Conservation (phyloP, 2,113 vertebrate species). For the Sterrhoptilus dennistouni region DNA sequence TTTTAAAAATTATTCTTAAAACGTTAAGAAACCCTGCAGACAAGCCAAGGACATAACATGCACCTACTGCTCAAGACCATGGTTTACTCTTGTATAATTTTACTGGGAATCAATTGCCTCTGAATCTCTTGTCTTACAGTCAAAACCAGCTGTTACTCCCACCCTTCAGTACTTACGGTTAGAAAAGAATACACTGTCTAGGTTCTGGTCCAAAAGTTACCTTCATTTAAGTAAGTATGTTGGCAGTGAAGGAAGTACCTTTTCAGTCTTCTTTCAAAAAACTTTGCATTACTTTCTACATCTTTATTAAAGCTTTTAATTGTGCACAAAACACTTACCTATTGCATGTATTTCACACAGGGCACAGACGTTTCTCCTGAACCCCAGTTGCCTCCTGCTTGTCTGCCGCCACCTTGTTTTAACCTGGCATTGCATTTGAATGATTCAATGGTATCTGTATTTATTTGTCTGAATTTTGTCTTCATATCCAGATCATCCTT, state of each 20-base stretch:
- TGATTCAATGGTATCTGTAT: neutral
- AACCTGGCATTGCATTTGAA: neutral
- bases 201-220: neutral
- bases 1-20: neutral
- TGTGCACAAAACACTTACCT: neutral
- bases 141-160: neutral
- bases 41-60: neutral
- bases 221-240: neutral
- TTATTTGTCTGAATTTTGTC: neutral
- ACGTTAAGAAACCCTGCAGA: neutral
- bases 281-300: neutral
- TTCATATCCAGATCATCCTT: neutral
- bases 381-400: rapidly evolving
- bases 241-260: neutral
- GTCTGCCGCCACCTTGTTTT: neutral
- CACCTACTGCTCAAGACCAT: no score
- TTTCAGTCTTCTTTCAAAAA: neutral
- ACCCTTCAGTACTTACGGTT: neutral
- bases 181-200: neutral
- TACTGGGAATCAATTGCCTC: neutral
- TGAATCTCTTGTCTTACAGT: neutral
- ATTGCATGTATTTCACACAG: neutral
- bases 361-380: neutral
- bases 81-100: neutral
- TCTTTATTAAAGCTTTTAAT: neutral